These are phyloP conservation scores for Pollenia griseotomentosa DNA, from an alignment of 2,888 invertebrate genomes.

Conservation along the genomic window DNA sequence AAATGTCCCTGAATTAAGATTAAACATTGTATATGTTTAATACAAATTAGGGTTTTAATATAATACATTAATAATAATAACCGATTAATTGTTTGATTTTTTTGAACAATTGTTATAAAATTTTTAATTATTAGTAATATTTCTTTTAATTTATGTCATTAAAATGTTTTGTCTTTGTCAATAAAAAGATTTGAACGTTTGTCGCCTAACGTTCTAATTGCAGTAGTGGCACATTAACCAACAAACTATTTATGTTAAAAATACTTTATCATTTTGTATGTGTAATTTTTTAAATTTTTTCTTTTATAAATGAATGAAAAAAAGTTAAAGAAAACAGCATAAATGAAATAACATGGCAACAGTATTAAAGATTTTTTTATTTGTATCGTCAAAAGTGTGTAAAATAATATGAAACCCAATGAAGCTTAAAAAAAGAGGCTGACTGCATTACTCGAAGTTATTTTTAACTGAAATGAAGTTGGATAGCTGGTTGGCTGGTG, in stretches of 20 bases:
- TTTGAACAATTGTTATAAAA: no score
- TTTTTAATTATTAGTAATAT: no score
- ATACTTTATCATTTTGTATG: not conserved
- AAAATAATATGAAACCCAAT: slow-evolving; percentile 61
- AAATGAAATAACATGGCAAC: slow-evolving; percentile 35
- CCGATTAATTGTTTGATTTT: no score
- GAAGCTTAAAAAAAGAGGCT: slow-evolving; percentile 69
- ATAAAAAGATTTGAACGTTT: not conserved
- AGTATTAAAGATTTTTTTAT: slow-evolving; percentile 27
- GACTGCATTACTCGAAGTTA: slow-evolving; percentile 68
- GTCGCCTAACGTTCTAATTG: slow-evolving; percentile 48
- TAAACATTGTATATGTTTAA: no score
- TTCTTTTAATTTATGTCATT: no score
- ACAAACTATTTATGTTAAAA: not conserved
- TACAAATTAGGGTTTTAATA: no score
- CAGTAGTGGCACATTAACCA: not conserved
- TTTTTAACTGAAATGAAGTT: slow-evolving; percentile 49
- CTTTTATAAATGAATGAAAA: slow-evolving; percentile 27
- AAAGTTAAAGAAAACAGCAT: slow-evolving; percentile 36
- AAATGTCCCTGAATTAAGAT: no score
- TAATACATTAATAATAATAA: no score
- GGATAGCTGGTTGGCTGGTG: slow-evolving; percentile 40
- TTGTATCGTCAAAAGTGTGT: not conserved
- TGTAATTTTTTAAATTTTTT: not conserved
- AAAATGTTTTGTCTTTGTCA: no score